Evolutionary conservation across 1,140 invertebrate genomes (phyloP).

Genomic region (Ladona fulva): DNA sequence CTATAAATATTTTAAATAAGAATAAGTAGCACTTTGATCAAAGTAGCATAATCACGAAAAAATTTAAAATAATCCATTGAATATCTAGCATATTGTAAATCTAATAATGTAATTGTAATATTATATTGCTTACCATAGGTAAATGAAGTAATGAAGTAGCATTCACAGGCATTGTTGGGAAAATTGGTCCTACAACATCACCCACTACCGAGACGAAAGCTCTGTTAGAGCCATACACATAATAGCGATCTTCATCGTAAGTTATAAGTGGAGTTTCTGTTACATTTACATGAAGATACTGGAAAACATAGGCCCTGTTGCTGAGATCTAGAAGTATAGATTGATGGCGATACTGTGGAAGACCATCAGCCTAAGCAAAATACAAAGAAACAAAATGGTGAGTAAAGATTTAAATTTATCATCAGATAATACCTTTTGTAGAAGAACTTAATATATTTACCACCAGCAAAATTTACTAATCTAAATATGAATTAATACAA

Average conservation of each 20-base stretch:
- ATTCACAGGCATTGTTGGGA: slow-evolving; percentile 86
- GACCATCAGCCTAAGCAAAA: slow-evolving; percentile 67
- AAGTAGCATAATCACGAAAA: no score
- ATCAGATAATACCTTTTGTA: no score
- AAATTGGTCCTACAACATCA: slow-evolving; percentile 89
- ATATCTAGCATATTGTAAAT: no score
- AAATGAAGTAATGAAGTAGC: slow-evolving; percentile 67
- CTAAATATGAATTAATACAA: no score
- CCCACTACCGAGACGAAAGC: slow-evolving; percentile 83
- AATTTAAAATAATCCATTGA: no score
- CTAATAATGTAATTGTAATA: no score
- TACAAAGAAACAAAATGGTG: slow-evolving; percentile 23
- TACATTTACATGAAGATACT: slow-evolving; percentile 91
- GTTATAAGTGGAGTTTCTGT: slow-evolving; percentile 85
- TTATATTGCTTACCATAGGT: slow-evolving; percentile 68
- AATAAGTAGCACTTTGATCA: no score
- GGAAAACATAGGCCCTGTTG: slow-evolving; percentile 82
- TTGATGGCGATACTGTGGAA: slow-evolving; percentile 85
- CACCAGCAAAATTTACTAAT: no score
- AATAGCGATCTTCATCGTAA: slow-evolving; percentile 80
- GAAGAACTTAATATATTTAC: no score
- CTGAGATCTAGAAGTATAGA: slow-evolving; percentile 85
- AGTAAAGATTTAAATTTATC: no score
- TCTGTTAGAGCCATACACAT: slow-evolving; percentile 87
- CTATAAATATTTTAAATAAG: no score